phyloP scores from a whole-genome alignment of 1,140 invertebrate species.

The Drosophila arawakana region DNA sequence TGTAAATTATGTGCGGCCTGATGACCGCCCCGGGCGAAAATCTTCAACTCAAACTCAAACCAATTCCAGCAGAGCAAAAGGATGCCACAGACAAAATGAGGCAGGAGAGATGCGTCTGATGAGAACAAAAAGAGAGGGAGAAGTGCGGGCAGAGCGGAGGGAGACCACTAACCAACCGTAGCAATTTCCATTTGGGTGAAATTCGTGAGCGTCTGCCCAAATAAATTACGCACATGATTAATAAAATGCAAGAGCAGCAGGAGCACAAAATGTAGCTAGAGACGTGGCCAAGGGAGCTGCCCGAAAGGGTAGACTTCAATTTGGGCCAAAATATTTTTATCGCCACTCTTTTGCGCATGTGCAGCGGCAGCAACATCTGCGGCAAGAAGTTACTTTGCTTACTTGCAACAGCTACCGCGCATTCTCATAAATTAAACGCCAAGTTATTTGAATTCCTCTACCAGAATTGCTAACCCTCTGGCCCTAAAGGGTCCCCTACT shows the following conservation, averaged over 20 bases:
- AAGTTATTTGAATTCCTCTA: constrained; percentile 79
- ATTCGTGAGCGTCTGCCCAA: constrained; percentile 74
- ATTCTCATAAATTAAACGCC: constrained; percentile 83
- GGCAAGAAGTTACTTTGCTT: not conserved
- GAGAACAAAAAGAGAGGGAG: too few species aligned
- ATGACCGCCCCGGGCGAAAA: constrained; percentile 50
- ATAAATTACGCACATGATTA: constrained; percentile 83
- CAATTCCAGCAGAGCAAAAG: not conserved
- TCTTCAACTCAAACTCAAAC: constrained; percentile 3
- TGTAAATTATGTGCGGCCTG: constrained; percentile 62
- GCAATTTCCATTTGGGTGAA: constrained; percentile 78
- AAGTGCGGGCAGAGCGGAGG: too few species aligned
- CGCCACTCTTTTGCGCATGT: constrained; percentile 54
- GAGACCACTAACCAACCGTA: constrained; percentile 18
- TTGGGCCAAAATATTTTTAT: constrained; percentile 82
- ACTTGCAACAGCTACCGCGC: constrained; percentile 64
- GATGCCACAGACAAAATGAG: too few species aligned
- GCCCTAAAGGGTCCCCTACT: too few species aligned
- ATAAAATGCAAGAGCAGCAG: constrained; percentile 62
- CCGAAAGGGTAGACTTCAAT: constrained; percentile 60
- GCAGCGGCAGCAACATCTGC: constrained; percentile 17
- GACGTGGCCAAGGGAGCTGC: not conserved
- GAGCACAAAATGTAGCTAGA: constrained; percentile 1
- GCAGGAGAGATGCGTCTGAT: too few species aligned
- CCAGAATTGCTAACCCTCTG: constrained; percentile 17